Evolutionary conservation across 2,113 vertebrate genomes (phyloP).

Genomic region (Equus przewalskii): DNA sequence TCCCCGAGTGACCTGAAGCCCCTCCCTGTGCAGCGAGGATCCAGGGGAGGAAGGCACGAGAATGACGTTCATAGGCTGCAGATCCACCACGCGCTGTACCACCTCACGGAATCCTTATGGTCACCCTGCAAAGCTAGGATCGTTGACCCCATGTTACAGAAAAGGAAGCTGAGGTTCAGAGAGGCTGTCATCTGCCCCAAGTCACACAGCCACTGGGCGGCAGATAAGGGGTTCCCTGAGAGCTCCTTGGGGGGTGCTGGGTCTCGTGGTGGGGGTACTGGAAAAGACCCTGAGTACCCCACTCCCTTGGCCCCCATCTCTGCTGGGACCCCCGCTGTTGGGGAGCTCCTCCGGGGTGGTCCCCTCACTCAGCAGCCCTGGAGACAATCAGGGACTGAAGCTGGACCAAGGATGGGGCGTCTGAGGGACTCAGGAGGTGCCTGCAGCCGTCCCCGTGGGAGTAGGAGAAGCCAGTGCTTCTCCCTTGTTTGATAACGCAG

Average conservation of each 20-base stretch:
- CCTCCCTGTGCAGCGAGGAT: neutral
- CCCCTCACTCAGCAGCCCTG: neutral
- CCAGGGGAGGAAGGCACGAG: neutral
- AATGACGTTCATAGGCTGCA: neutral
- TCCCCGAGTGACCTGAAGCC: neutral
- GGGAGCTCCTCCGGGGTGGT: neutral
- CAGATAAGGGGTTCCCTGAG: neutral
- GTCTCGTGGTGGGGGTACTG: neutral
- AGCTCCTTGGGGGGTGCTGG: neutral
- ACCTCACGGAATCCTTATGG: neutral
- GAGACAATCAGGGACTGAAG: neutral
- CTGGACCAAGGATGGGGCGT: no score
- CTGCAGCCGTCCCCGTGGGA: neutral
- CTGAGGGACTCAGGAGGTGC: neutral
- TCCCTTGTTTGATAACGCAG: neutral
- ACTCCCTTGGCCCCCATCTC: no score
- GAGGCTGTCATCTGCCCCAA: neutral
- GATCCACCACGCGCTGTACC: fast-evolving
- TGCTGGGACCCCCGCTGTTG: neutral
- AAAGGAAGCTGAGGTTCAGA: neutral
- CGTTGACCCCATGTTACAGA: neutral
- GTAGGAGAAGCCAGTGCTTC: neutral
- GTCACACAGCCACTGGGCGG: neutral
- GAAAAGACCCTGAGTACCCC: neutral
- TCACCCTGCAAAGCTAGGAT: neutral